A percentile compares a stretch with the other conserved stretches of the same genome.
These are phyloP conservation scores for Papilio machaon DNA, from an alignment of 1,140 invertebrate species.

Conservation along the genomic window DNA sequence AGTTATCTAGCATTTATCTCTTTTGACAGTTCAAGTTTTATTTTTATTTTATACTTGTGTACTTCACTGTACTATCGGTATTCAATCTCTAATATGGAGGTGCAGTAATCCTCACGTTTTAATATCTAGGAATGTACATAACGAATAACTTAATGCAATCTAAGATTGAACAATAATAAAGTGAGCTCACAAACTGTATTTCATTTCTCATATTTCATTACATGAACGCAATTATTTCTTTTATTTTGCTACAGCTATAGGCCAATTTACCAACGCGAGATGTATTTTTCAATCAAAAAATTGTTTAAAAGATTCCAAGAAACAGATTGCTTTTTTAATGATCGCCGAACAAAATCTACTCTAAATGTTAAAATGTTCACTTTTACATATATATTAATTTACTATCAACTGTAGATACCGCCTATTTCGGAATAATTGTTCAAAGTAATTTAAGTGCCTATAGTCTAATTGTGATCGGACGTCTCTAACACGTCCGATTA, in stretches of 20 bases:
- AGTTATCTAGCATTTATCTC: conserved; percentile 8
- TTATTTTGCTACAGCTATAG: background rate
- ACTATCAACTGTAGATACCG: no score
- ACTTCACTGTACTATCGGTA: background rate
- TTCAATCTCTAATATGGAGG: background rate
- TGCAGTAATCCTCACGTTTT: background rate
- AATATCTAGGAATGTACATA: background rate
- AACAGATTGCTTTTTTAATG: no score
- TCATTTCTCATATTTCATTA: background rate
- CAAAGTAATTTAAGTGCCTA: no score
- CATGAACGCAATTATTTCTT: background rate
- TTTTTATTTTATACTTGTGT: background rate
- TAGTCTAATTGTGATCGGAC: no score
- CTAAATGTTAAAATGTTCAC: no score
- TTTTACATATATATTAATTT: no score
- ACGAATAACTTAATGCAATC: no score
- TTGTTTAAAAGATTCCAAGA: background rate
- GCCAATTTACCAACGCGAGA: background rate
- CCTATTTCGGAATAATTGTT: no score
- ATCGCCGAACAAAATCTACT: no score
- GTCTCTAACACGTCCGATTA: no score
- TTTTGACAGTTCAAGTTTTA: background rate
- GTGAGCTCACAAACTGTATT: background rate
- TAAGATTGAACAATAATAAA: background rate
- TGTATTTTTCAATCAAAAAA: background rate